Evolutionary conservation across 1,140 invertebrate genomes (phyloP).

Genomic region (Aporrectodea caliginosa): DNA sequence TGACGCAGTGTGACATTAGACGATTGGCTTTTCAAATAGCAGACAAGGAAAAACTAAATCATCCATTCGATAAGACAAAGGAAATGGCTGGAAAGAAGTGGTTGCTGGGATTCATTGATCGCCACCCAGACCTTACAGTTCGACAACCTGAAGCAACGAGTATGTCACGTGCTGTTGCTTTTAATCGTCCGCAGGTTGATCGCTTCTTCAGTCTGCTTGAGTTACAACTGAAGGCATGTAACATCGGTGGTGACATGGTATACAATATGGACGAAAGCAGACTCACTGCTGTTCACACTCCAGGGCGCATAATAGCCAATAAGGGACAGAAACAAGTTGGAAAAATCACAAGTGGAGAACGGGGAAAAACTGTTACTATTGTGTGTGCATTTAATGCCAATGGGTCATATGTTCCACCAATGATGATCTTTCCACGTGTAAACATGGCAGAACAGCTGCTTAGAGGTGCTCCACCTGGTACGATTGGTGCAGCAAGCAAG

Average conservation of each 20-base stretch:
- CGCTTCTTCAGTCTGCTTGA: not conserved
- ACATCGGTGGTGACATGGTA: constrained; percentile 36
- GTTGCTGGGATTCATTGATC: not conserved
- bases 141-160: constrained; percentile 52
- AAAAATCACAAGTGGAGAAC: constrained; percentile 53
- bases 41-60: not conserved
- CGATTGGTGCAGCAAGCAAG: not conserved
- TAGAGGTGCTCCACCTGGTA: constrained; percentile 37
- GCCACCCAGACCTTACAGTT: constrained; percentile 44
- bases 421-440: constrained; percentile 44
- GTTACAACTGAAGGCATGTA: not conserved
- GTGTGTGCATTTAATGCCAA: constrained; percentile 37
- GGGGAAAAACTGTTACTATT: constrained; percentile 46
- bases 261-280: constrained; percentile 59
- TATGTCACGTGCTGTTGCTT: constrained; percentile 48
- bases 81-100: not conserved
- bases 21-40: not conserved
- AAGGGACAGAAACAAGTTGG: constrained; percentile 54
- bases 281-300: constrained; percentile 55
- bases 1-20: not conserved
- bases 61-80: not conserved
- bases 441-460: constrained; percentile 49
- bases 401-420: constrained; percentile 41
- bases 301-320: constrained; percentile 52
- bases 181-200: not conserved